Conservation (phyloP, 2,113 vertebrate genomes). For the Leucopternis melanops region DNA sequence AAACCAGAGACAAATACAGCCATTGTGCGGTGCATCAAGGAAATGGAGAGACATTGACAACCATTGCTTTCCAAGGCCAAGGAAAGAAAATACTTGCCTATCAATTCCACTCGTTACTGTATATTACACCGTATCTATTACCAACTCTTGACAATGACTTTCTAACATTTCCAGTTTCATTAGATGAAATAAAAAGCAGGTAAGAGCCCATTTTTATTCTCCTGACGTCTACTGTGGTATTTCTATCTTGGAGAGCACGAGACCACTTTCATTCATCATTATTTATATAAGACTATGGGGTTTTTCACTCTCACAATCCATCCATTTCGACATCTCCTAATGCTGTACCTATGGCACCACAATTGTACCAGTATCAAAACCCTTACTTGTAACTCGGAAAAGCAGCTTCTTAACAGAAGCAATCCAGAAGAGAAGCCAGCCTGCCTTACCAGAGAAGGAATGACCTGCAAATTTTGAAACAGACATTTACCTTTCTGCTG, state of each 20-base stretch:
- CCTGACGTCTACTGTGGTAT: background rate
- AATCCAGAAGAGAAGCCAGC: background rate
- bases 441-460: background rate
- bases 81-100: slow-evolving; percentile 13
- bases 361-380: background rate
- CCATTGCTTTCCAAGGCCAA: background rate
- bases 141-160: slow-evolving; percentile 1
- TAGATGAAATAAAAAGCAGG: background rate
- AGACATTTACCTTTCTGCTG: background rate
- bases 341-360: background rate
- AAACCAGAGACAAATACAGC: slow-evolving; percentile 80
- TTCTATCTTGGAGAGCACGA: background rate
- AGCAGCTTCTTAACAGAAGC: background rate
- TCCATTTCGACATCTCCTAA: background rate
- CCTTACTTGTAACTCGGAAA: background rate
- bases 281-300: accelerated
- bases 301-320: background rate
- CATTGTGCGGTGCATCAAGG: slow-evolving; percentile 73
- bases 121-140: slow-evolving; percentile 22
- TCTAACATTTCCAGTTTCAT: background rate
- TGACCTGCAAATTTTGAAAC: background rate
- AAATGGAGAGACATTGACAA: slow-evolving; percentile 70
- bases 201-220: background rate
- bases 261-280: background rate
- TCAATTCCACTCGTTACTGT: slow-evolving; percentile 40